phyloP scores from a whole-genome alignment of 2,797 vertebrate species.

The Apogon hyalosoma region DNA sequence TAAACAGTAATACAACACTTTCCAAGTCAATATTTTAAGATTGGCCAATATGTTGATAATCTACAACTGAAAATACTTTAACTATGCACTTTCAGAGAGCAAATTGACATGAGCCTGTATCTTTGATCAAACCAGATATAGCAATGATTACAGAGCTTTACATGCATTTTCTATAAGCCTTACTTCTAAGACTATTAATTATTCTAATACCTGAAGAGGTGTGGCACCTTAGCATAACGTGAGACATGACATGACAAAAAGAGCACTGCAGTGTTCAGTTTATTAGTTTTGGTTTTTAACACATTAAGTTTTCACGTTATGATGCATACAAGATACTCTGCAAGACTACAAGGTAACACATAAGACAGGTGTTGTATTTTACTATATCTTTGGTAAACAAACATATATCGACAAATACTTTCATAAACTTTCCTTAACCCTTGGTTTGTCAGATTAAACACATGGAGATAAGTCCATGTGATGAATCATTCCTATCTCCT shows the following conservation, averaged over 20 bases:
- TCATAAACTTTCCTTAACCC: slow-evolving; percentile 14
- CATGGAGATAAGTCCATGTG: slow-evolving; percentile 1
- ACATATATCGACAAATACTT: slow-evolving; percentile 7
- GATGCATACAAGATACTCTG: slow-evolving; percentile 14
- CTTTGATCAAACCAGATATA: no score
- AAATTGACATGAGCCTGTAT: no score
- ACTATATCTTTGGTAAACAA: slow-evolving; percentile 57
- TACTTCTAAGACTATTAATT: neutral
- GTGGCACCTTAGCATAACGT: no score
- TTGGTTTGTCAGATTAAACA: slow-evolving; percentile 20
- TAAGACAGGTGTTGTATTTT: slow-evolving; percentile 3
- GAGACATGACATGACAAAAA: no score
- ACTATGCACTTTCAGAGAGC: no score
- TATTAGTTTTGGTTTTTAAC: no score
- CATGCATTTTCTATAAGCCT: neutral
- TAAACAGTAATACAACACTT: neutral
- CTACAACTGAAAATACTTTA: neutral
- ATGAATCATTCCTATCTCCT: neutral
- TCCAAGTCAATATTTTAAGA: neutral
- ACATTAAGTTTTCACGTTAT: neutral
- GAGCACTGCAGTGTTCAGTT: no score
- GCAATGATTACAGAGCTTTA: neutral
- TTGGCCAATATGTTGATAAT: neutral
- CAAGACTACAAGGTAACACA: slow-evolving; percentile 19
- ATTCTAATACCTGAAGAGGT: no score